These are phyloP conservation scores for Callopanchax toddi DNA, from an alignment of 2,113 vertebrate genomes.

Conservation along the genomic window DNA sequence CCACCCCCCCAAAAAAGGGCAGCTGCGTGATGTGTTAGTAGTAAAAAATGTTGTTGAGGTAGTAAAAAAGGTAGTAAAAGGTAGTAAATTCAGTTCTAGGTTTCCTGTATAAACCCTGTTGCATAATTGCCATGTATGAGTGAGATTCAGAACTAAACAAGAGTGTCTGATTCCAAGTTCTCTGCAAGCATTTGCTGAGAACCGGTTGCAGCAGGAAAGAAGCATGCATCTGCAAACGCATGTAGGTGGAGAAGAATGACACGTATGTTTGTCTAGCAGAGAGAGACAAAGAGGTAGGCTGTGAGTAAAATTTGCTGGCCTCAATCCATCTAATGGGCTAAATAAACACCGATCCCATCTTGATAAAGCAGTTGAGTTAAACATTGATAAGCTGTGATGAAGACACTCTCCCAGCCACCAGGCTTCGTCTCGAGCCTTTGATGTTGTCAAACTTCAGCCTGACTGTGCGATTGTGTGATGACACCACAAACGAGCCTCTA, in stretches of 20 bases:
- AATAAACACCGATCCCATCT: slow-evolving; percentile 11
- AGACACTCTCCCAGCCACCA: slow-evolving; percentile 41
- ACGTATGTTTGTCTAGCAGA: slow-evolving; percentile 1
- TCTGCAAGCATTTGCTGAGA: slow-evolving; percentile 22
- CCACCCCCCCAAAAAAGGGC: too few species aligned
- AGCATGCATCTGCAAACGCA: neutral
- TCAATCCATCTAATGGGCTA: slow-evolving; percentile 17
- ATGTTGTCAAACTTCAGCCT: slow-evolving; percentile 53
- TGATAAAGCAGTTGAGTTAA: slow-evolving; percentile 61
- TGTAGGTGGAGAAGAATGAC: neutral
- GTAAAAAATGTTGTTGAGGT: too few species aligned
- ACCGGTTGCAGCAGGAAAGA: neutral
- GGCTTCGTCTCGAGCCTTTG: slow-evolving; percentile 57
- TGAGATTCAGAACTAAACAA: slow-evolving; percentile 11
- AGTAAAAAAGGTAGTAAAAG: too few species aligned
- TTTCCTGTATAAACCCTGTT: too few species aligned
- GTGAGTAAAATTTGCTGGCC: neutral
- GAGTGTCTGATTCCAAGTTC: slow-evolving; percentile 3
- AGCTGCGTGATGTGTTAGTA: too few species aligned
- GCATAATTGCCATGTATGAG: slow-evolving; percentile 22
- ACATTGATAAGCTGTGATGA: slow-evolving; percentile 57
- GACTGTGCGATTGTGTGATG: slow-evolving; percentile 26
- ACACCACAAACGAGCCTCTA: slow-evolving; percentile 32
- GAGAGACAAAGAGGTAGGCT: neutral
- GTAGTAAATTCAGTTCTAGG: too few species aligned